phyloP scores from a whole-genome alignment of 2,113 vertebrate genomes.

The Calidris pygmaea region DNA sequence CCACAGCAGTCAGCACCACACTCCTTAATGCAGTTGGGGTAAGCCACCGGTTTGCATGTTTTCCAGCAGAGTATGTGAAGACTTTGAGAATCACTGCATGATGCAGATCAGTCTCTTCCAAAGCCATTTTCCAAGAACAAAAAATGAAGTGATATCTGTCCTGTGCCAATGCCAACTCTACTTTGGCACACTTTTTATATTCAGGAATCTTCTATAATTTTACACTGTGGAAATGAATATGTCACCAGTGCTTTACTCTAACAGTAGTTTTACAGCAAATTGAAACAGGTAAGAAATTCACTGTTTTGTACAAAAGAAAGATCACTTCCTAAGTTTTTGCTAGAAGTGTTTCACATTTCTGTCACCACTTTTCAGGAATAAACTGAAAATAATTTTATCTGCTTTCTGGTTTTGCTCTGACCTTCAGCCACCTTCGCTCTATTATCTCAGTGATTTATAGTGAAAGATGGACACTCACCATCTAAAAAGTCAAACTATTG shows the following conservation, averaged over 20 bases:
- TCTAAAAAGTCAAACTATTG: neutral
- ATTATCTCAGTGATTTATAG: neutral
- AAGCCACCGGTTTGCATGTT: neutral
- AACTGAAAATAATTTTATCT: neutral
- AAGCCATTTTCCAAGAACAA: neutral
- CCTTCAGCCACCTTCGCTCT: neutral
- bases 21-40: neutral
- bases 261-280: neutral
- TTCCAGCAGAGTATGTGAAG: neutral
- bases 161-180: neutral
- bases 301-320: neutral
- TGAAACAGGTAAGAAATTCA: neutral
- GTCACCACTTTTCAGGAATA: neutral
- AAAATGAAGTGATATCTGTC: neutral
- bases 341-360: neutral
- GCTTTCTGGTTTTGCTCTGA: neutral
- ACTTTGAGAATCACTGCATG: neutral
- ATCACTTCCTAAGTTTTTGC: neutral
- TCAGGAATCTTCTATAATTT: neutral
- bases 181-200: neutral
- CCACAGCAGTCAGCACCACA: accelerated
- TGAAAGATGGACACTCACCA: neutral
- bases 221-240: neutral
- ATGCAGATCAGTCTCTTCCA: neutral
- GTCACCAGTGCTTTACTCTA: neutral